These are phyloP conservation scores for Thymallus thymallus DNA, from an alignment of 2,113 vertebrate genomes.

Conservation along the genomic window DNA sequence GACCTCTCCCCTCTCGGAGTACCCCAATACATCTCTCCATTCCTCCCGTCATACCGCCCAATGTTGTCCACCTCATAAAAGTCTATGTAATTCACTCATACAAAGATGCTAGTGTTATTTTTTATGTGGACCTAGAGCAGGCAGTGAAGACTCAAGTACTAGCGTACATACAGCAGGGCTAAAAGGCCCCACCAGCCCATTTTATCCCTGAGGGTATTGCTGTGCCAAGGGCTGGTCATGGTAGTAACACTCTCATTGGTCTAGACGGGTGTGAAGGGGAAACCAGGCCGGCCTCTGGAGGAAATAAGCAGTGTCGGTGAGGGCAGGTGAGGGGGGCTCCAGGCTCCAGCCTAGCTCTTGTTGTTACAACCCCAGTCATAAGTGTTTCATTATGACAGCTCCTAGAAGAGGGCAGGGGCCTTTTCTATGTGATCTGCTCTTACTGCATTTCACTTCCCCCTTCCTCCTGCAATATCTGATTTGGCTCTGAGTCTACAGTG, in stretches of 20 bases:
- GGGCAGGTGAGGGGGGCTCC: background rate
- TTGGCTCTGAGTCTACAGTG: conserved; percentile 32
- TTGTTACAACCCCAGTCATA: conserved; percentile 53
- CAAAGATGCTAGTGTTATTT: no score
- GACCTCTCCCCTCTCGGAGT: conserved; percentile 1
- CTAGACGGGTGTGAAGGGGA: background rate
- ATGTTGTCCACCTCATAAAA: background rate
- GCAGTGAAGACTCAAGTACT: no score
- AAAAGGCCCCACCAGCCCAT: no score
- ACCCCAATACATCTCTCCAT: background rate
- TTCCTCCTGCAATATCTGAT: conserved; percentile 57
- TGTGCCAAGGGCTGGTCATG: background rate
- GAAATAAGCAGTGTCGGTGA: background rate
- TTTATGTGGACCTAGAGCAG: no score
- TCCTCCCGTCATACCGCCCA: background rate
- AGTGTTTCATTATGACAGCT: conserved; percentile 64
- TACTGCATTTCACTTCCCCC: background rate
- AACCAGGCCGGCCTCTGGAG: background rate
- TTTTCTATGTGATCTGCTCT: background rate
- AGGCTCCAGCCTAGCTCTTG: conserved; percentile 25
- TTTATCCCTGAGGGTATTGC: background rate
- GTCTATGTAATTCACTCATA: background rate
- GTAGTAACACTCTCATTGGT: background rate
- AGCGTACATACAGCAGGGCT: no score
- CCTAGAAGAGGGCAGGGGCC: conserved; percentile 6